phyloP scores from a whole-genome alignment of 2,888 invertebrate species.

The Oegoconia quadripuncta region DNA sequence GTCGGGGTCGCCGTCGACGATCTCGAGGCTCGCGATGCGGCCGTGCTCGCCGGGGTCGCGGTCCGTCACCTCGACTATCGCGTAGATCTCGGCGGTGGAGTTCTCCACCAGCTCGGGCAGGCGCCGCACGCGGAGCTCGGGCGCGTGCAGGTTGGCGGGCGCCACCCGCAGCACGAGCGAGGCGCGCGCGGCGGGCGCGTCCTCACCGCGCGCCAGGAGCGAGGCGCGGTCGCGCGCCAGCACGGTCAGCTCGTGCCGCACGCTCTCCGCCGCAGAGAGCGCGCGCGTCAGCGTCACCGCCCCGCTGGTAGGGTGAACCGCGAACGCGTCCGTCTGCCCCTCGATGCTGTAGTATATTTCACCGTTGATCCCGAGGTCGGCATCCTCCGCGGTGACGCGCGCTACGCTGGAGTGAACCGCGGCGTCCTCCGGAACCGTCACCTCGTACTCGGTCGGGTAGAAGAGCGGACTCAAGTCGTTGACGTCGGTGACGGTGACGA shows the following conservation, averaged over 20 bases:
- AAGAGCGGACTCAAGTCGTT: constrained; percentile 97
- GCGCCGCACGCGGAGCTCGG: constrained; percentile 89
- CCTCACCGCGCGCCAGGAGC: constrained; percentile 62
- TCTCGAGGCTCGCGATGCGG: constrained; percentile 87
- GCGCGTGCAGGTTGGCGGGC: constrained; percentile 91
- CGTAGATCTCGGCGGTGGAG: constrained; percentile 91
- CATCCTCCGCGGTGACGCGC: constrained; percentile 93
- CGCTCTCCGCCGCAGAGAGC: constrained; percentile 84
- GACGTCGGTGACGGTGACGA: constrained; percentile 87
- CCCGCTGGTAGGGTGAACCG: constrained; percentile 95
- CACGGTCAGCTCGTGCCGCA: constrained; percentile 87
- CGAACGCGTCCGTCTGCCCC: constrained; percentile 90
- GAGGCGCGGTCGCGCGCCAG: constrained; percentile 92
- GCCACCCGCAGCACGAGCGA: constrained; percentile 87
- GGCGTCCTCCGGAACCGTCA: constrained; percentile 92
- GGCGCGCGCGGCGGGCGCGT: constrained; percentile 87
- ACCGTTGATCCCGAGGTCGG: constrained; percentile 96
- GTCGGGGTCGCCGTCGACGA: constrained; percentile 93
- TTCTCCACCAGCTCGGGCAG: constrained; percentile 90
- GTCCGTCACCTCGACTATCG: constrained; percentile 91
- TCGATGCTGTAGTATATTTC: constrained; percentile 97
- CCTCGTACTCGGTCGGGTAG: constrained; percentile 92
- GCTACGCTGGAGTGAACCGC: constrained; percentile 90
- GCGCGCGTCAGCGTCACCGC: constrained; percentile 90
- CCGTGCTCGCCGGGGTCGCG: constrained; percentile 92